Base-by-base conservation (phyloP, 2,888 invertebrate species). In the Antheraea assamensis region DNA sequence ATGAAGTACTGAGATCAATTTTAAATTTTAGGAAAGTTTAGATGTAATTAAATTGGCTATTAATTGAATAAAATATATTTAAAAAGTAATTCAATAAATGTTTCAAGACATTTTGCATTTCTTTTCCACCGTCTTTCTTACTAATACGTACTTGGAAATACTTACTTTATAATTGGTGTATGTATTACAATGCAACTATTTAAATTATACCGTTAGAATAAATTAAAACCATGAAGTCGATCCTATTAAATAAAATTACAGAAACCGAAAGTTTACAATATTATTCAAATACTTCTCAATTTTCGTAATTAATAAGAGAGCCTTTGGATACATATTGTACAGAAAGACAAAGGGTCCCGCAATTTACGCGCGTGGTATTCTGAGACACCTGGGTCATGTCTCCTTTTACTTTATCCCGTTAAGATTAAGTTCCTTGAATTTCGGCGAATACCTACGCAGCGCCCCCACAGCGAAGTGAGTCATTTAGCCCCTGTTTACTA, bases 401-500 rank as follows among this genome's bases (percentile, higher is more conserved):
- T 91, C 90, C 92, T 93, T 92, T 93, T 93, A 93, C 93, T 93
- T 93, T 93, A 92, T 91, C 90, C 90, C 90, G 90, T 89, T 90
- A 93, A 94, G 94, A 94, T 93, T 94, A 93, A 93, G 94, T 94
- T 89, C 91, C 91, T 90, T 84, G 86, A 90, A 90, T 89, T 87
- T 88, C 84, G 85, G 84, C 88, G 86, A 85, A 90, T 86, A 83
- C 74, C 61, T 86, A 88, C 90, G 88, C 88, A 88, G 88, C 88
- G 82, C 88, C 89, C 90, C 92, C 88, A 87, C 88, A 84, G 90
- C 87, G 90, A 90, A 93, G 92, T 94, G 92, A 94, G 93, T 92
- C 93, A 93, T 94, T 94, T 93, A 89, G 88, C 89, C 92, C 90
- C 91, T 93, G 94, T 93, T 94, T 94, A 93, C 93, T 92, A 92